phyloP scores from a whole-genome alignment of 2,888 invertebrate species.

The Agonopterix alstromeriana region DNA sequence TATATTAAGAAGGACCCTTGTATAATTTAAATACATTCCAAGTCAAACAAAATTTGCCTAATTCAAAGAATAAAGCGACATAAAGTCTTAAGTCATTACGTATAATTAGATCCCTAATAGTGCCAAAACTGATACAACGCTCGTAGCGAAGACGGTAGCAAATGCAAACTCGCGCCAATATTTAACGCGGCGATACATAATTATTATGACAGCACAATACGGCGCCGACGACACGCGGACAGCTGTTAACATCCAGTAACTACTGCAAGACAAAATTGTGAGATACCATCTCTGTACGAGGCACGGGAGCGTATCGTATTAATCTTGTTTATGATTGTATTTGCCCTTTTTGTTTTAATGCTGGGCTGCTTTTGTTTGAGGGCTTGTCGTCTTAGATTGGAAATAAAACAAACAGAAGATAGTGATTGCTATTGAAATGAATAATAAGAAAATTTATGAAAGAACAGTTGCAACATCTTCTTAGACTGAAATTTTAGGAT shows the following conservation, averaged over 20 bases:
- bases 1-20: too few species aligned
- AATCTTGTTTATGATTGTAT: slow-evolving; percentile 39
- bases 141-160: slow-evolving; percentile 27
- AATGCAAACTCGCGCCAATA: slow-evolving; percentile 42
- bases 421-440: too few species aligned
- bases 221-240: slow-evolving; percentile 29
- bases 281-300: slow-evolving; percentile 38
- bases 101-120: too few species aligned
- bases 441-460: too few species aligned
- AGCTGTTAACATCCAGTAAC: slow-evolving; percentile 39
- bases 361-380: neutral
- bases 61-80: too few species aligned
- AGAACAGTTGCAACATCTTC: too few species aligned
- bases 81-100: too few species aligned
- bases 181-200: slow-evolving; percentile 40
- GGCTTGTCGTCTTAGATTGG: neutral
- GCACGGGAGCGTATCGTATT: slow-evolving; percentile 34
- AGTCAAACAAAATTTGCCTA: too few species aligned
- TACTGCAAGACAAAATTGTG: slow-evolving; percentile 25
- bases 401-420: neutral
- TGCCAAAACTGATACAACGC: too few species aligned
- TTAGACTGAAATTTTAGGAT: too few species aligned
- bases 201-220: slow-evolving; percentile 71
- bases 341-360: neutral
- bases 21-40: too few species aligned